A percentile compares a stretch with the other conserved stretches of the same genome.
phyloP scores from a whole-genome alignment of 2,113 vertebrate species.

The Cygnus atratus region DNA sequence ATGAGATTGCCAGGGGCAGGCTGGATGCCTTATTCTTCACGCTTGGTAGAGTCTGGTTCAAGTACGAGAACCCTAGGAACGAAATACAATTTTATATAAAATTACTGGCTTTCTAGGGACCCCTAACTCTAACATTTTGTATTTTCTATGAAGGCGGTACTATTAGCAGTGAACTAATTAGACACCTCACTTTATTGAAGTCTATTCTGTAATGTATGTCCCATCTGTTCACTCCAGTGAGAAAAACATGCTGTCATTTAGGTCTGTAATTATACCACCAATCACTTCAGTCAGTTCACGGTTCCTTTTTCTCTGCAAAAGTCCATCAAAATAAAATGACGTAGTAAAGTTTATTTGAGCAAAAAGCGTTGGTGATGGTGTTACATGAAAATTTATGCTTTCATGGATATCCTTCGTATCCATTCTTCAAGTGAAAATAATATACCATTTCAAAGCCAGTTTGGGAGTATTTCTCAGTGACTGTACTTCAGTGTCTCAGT shows the following conservation, averaged over 20 bases:
- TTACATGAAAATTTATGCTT: not conserved
- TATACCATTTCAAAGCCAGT: not conserved
- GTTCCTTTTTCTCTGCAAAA: not conserved
- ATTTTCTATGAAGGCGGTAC: not conserved
- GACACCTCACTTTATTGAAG: constrained; percentile 8
- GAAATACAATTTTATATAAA: not conserved
- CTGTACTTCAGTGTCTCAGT: not conserved
- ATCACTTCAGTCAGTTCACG: not conserved
- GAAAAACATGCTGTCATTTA: constrained; percentile 29
- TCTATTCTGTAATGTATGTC: not conserved
- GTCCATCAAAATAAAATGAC: not conserved
- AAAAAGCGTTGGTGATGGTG: not conserved
- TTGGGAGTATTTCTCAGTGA: not conserved
- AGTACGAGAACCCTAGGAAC: not conserved
- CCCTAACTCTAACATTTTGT: not conserved
- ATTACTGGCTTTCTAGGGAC: not conserved
- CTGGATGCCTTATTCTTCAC: not conserved
- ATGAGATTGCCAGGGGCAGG: not conserved
- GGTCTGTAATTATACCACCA: constrained; percentile 3
- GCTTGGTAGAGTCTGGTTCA: not conserved
- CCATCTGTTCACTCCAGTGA: constrained; percentile 34
- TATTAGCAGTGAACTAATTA: constrained; percentile 15
- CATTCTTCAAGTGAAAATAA: not conserved
- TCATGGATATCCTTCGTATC: not conserved
- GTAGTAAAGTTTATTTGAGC: not conserved